phyloP scores from a whole-genome alignment of 2,113 vertebrate species.

The Myotis davidii region DNA sequence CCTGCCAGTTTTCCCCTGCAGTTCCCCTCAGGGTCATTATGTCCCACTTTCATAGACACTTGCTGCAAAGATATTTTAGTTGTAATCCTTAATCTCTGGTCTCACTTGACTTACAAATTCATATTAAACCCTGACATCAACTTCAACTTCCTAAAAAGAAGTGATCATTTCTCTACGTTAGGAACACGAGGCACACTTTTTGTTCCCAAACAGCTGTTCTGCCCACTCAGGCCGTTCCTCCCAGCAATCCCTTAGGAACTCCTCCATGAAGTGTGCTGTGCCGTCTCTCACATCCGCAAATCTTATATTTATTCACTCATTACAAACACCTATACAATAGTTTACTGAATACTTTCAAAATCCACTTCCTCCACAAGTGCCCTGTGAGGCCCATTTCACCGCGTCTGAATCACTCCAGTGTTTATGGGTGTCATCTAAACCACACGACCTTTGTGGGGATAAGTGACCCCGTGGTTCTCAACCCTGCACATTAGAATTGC shows the following conservation, averaged over 20 bases:
- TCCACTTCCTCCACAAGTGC: neutral
- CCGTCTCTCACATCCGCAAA: neutral
- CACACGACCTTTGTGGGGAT: neutral
- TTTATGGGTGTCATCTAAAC: neutral
- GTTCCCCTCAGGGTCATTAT: neutral
- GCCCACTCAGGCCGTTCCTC: neutral
- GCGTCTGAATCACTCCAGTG: neutral
- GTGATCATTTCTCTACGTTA: neutral
- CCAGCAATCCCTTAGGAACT: neutral
- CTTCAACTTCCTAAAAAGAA: slow-evolving; percentile 9
- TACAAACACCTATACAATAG: neutral
- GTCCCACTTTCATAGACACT: neutral
- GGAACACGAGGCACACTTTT: neutral
- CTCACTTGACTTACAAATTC: slow-evolving; percentile 37
- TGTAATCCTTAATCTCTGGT: neutral
- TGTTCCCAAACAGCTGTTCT: neutral
- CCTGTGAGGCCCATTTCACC: neutral
- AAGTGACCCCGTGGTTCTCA: neutral
- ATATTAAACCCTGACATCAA: slow-evolving; percentile 22
- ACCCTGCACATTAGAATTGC: neutral
- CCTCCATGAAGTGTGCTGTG: neutral
- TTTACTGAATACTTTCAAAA: neutral
- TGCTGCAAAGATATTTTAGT: neutral
- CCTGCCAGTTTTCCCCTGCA: neutral
- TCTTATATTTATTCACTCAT: neutral